phyloP scores from a whole-genome alignment of 2,797 vertebrate genomes.

The Gouania willdenowi region DNA sequence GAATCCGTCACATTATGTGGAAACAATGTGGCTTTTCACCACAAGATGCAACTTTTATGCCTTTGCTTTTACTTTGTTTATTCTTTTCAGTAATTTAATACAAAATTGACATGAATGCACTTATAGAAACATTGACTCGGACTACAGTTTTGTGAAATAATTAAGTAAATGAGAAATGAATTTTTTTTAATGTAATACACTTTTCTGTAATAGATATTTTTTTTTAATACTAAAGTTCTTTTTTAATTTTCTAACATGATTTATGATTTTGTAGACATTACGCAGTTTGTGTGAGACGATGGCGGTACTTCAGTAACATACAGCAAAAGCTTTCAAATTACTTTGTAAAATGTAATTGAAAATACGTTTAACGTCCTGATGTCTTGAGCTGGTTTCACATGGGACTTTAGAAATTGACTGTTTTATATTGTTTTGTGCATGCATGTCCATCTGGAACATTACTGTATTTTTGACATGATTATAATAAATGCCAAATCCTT shows the following conservation, averaged over 20 bases:
- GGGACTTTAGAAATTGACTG: constrained; percentile 66
- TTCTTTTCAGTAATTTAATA: too few species aligned
- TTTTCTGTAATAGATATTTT: too few species aligned
- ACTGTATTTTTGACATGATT: constrained; percentile 77
- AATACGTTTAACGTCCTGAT: too few species aligned
- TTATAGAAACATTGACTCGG: constrained; percentile 55
- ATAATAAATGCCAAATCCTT: constrained; percentile 69
- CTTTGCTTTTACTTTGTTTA: too few species aligned
- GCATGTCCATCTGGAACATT: constrained; percentile 73
- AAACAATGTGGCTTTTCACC: too few species aligned
- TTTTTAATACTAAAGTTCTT: constrained; percentile 26
- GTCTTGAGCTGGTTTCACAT: constrained; percentile 80
- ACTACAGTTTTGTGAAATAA: too few species aligned
- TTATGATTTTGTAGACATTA: too few species aligned
- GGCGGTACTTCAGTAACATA: too few species aligned
- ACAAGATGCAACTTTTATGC: too few species aligned
- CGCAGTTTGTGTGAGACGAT: constrained; percentile 10
- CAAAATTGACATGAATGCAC: constrained; percentile 66
- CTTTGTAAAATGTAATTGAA: constrained; percentile 30
- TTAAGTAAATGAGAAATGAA: too few species aligned
- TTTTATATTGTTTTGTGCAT: constrained; percentile 65
- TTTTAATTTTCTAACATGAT: constrained; percentile 35
- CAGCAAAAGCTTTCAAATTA: constrained; percentile 21
- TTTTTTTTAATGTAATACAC: too few species aligned
- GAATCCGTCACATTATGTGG: too few species aligned